Evolutionary conservation across 2,797 vertebrate species (phyloP).

Genomic region (Hirundo rustica): DNA sequence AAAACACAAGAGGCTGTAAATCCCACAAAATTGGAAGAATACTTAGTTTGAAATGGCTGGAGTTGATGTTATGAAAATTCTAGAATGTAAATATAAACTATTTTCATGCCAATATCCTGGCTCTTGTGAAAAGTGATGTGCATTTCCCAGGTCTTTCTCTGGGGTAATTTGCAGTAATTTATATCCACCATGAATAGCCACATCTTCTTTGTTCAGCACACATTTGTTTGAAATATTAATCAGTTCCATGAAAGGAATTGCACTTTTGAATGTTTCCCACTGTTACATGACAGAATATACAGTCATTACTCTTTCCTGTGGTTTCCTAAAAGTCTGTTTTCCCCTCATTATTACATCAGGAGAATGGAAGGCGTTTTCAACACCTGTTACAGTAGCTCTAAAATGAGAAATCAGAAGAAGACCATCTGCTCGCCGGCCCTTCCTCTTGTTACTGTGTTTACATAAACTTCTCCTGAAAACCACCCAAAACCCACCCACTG

Average conservation of each 20-base stretch:
- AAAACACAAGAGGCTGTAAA: conserved; percentile 16
- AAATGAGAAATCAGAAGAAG: conserved; percentile 35
- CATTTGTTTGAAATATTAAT: conserved; percentile 56
- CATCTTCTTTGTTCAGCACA: conserved; percentile 9
- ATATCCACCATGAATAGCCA: conserved; percentile 28
- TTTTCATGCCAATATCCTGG: background rate
- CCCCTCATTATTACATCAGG: conserved; percentile 30
- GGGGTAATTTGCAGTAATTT: conserved; percentile 11
- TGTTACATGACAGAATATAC: conserved; percentile 38
- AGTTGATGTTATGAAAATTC: conserved; percentile 31
- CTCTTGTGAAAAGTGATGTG: background rate
- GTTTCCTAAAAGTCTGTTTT: conserved; percentile 45
- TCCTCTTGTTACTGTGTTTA: background rate
- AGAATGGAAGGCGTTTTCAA: conserved; percentile 56
- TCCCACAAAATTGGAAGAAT: background rate
- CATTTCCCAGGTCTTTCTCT: conserved; percentile 34
- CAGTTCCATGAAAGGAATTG: conserved; percentile 28
- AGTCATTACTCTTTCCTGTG: conserved; percentile 56
- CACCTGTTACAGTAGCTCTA: conserved; percentile 64
- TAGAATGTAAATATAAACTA: conserved; percentile 61
- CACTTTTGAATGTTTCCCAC: background rate
- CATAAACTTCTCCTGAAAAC: background rate
- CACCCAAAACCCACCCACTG: background rate
- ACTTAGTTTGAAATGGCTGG: conserved; percentile 14
- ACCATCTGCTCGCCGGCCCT: background rate